Base-by-base conservation (phyloP, 37 sponge, comb jelly and placozoan genomes). In the Eunapius fragilis region DNA sequence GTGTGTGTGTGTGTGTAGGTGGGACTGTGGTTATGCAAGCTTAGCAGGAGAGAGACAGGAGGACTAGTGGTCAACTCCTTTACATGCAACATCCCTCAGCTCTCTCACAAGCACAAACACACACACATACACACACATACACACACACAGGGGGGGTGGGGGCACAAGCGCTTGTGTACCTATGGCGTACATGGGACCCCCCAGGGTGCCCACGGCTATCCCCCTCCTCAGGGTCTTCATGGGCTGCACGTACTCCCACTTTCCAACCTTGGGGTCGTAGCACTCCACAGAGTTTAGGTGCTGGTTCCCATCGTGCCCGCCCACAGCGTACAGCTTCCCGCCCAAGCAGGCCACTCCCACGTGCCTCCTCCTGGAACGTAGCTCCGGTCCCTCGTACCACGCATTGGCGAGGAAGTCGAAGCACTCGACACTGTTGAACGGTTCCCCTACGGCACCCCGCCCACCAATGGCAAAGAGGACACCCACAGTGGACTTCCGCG, bases 251-350 rank as follows among this genome's bases (percentile, higher is more conserved):
- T 86, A 86, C 68, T 87, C 85, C 97, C 97, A 97, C n/a, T 41
- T 75, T 0, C 88, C 83, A 10, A 31, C 72, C 74, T 88, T 85
- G 17, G 89, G 91, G 70, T 92, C 91, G 72, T 88, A 97, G 80
- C 91, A 92, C 81, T 97, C 97, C 24, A 97, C 97, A 9, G 97
- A 90, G 77, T 92, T 92, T 36, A 97, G 80, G 69, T 97, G 97
- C 25, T 89, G 87, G 38, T 87, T 88, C 14, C 93, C 92, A 80
- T 97, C 93, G 41, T 97, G 95, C 0, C 98, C 98, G 14, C 98
- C 98, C 25, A 97, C 93, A 0, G 98, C 98, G 80, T 93, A 97
- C 49, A 97, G 71, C 83, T 89, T 93, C 5, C 85, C 87, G 31
- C 82, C 86, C 71, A 93, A 27, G 25, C 84, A 90, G n/a, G 90